phyloP scores from a whole-genome alignment of 2,113 vertebrate species.

The Lota lota region DNA sequence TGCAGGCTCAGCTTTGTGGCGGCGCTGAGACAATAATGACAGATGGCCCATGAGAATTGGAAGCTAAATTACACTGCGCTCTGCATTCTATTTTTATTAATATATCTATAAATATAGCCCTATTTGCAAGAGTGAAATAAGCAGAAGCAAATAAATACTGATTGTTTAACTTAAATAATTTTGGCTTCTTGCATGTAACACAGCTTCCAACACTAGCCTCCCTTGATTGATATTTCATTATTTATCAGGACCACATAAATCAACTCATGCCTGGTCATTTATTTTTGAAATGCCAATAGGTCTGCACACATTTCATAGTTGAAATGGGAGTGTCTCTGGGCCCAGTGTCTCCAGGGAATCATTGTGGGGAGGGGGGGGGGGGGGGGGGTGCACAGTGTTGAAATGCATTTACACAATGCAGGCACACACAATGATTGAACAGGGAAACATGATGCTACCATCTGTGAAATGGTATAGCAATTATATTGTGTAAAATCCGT shows the following conservation, averaged over 20 bases:
- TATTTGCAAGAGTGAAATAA: neutral
- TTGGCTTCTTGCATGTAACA: no score
- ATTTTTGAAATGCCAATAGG: neutral
- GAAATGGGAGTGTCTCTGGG: conserved; percentile 32
- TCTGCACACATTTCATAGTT: conserved; percentile 25
- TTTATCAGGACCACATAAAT: conserved; percentile 25
- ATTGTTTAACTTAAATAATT: neutral
- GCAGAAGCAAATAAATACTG: neutral
- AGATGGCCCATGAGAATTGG: conserved; percentile 65
- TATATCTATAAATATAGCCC: neutral
- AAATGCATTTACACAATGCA: conserved; percentile 51
- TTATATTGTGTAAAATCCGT: conserved; percentile 6
- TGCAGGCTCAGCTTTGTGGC: conserved; percentile 72
- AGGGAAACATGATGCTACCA: conserved; percentile 57
- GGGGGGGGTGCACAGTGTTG: conserved; percentile 45
- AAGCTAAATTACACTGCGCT: conserved; percentile 26
- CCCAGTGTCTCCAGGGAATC: conserved; percentile 62
- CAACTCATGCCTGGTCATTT: conserved; percentile 14
- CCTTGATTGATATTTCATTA: neutral
- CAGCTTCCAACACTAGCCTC: no score
- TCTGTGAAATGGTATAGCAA: conserved; percentile 36
- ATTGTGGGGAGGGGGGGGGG: no score
- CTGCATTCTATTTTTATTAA: neutral
- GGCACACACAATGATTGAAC: conserved; percentile 54
- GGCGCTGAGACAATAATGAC: conserved; percentile 71